Conservation (phyloP, 2,888 invertebrate genomes). For the Eurytoma adleriae region DNA sequence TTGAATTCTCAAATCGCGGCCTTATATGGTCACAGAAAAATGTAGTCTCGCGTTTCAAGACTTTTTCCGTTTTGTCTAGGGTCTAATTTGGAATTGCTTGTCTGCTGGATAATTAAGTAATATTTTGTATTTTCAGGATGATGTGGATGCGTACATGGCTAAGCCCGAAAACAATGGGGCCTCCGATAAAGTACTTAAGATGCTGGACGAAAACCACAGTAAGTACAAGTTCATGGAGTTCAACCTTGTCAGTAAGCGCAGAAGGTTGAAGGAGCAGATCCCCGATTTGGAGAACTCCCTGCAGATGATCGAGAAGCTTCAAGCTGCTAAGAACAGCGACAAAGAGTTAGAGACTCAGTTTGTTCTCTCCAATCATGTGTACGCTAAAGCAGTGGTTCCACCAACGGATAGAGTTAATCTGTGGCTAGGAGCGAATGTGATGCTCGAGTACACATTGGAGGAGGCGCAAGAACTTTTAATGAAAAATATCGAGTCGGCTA, state of each 20-base stretch:
- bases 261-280: slow-evolving; percentile 92
- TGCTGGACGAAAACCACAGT: slow-evolving; percentile 93
- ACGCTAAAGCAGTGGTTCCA: slow-evolving; percentile 88
- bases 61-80: neutral
- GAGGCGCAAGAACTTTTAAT: slow-evolving; percentile 91
- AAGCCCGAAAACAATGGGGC: slow-evolving; percentile 88
- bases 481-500: slow-evolving; percentile 90
- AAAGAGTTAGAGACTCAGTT: slow-evolving; percentile 91
- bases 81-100: neutral
- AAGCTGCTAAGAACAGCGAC: slow-evolving; percentile 83
- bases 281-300: slow-evolving; percentile 95
- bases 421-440: slow-evolving; percentile 95
- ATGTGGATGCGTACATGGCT: slow-evolving; percentile 96
- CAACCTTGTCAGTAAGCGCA: slow-evolving; percentile 90
- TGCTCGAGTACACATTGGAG: slow-evolving; percentile 95
- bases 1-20: slow-evolving; percentile 44
- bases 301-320: slow-evolving; percentile 93
- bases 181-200: slow-evolving; percentile 90
- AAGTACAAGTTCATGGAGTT: slow-evolving; percentile 99
- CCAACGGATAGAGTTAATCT: slow-evolving; percentile 93
- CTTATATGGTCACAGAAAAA: slow-evolving; percentile 66
- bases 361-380: slow-evolving; percentile 93
- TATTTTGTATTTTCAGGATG: slow-evolving; percentile 81
- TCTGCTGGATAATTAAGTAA: neutral
- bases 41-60: slow-evolving; percentile 17